Percentiles rank a stretch among this genome's conserved stretches.
Conservation (phyloP, 2,113 vertebrate genomes). For the Alethe castanea region DNA sequence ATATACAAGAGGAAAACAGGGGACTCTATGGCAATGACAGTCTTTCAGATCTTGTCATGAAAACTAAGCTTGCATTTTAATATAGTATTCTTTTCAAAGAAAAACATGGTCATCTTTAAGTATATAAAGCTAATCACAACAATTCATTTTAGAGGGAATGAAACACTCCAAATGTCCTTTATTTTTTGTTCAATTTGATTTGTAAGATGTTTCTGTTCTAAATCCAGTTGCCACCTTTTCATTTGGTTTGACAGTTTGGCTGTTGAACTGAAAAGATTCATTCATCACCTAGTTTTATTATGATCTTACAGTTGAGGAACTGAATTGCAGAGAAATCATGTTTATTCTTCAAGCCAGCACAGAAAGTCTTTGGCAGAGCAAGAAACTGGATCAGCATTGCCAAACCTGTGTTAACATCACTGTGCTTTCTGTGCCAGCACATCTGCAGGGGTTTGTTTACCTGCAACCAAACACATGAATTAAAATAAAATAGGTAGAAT, state of each 20-base stretch:
- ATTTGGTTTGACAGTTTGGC: conserved; percentile 1
- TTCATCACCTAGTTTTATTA: background rate
- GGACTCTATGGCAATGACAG: background rate
- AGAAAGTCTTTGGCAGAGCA: background rate
- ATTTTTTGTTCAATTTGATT: background rate
- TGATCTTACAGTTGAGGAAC: background rate
- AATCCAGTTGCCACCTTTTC: background rate
- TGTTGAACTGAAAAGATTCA: background rate
- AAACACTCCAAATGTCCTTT: background rate
- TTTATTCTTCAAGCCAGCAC: background rate
- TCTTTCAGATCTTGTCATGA: background rate
- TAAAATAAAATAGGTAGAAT: background rate
- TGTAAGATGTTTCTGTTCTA: background rate
- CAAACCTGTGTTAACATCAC: background rate
- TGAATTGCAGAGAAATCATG: background rate
- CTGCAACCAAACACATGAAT: background rate
- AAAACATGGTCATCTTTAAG: background rate
- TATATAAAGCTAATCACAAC: background rate
- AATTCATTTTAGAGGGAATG: background rate
- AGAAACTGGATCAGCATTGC: background rate
- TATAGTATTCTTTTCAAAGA: background rate
- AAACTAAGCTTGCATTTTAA: background rate
- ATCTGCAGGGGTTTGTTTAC: background rate
- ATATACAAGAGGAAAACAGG: background rate
- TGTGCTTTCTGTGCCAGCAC: background rate